These are phyloP conservation scores for Microcebus griseorufus DNA, from an alignment of 2,113 vertebrate species.

Conservation along the genomic window DNA sequence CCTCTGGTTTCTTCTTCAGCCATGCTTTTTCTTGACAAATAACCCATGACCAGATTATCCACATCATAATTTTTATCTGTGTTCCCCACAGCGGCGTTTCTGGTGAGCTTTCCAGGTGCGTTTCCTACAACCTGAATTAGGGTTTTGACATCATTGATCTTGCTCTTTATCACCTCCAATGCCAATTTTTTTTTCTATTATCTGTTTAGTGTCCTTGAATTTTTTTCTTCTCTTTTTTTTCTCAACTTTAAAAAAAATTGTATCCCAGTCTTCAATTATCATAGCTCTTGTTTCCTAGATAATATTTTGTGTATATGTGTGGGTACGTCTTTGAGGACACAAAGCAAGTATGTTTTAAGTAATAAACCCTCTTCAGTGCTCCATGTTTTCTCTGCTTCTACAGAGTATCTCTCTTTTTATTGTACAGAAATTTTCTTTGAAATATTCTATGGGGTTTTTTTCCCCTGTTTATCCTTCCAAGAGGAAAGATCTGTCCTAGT, in stretches of 20 bases:
- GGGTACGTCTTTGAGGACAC: background rate
- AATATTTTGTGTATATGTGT: background rate
- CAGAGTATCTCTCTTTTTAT: background rate
- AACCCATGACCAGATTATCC: no score
- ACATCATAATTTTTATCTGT: background rate
- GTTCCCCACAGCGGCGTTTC: background rate
- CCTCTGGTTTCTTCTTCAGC: background rate
- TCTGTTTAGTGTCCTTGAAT: background rate
- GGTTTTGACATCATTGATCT: background rate
- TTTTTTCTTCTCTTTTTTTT: background rate
- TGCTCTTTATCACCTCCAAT: background rate
- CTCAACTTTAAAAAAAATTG: background rate
- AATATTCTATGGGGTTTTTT: background rate
- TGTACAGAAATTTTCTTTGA: background rate
- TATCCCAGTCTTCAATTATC: background rate
- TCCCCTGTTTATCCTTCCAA: background rate
- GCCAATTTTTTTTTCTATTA: background rate
- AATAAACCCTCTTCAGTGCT: background rate
- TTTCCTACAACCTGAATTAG: background rate
- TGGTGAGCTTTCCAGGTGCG: background rate
- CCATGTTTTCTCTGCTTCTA: background rate
- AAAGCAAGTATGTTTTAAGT: background rate
- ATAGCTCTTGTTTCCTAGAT: background rate
- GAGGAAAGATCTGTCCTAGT: background rate
- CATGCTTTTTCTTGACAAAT: background rate